Evolutionary conservation across 2,888 invertebrate genomes (phyloP), one percentile per base, ranked within the genome.

Genomic region (Coremacera marginata): DNA sequence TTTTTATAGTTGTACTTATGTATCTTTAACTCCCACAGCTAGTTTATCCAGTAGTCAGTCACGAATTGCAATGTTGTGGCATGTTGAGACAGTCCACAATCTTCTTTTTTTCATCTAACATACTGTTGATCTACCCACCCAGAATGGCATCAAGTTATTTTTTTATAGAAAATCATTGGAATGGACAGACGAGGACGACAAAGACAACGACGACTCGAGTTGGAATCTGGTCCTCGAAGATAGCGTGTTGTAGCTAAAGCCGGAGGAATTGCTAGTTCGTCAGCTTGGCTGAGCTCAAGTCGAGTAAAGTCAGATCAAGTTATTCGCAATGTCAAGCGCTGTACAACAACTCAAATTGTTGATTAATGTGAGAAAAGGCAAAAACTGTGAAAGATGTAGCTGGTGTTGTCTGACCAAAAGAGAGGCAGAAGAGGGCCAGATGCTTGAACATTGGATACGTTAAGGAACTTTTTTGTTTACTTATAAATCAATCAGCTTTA

Each of bases 321-420:
- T 71, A 44, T 55, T 31, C 51, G 55, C 55, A 34, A 55, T 70
- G 52, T 70, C 52, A 70, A 34, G 16, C 70, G 70, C 19, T 55
- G 25, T 60, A 27, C 57, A 27, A 60, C 57, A 60, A 25, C 55
- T 60, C 57, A 9, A 19, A 60, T 60, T 19, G 57, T 60, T 60
- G 57, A 25, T 27, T 27, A 27, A 14, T 22, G 11, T 22, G 14
- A 25, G 57, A 27, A 60, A 44, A 1, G 44, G 14, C 44, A 44
- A 44, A 44, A 11, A 44, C 44, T 44, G 44, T 44, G 44, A 44
- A 55, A 9, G 55, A 22, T 22, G 19, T 22, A 22, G 55, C 55
- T 2, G 55, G 8, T 19, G 19, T 22, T n/a, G 55, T n/a, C 8
- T 14, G 55, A 5, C 19, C 9, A 19, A 55, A 22, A 19, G 11